phyloP scores from a whole-genome alignment of 2,797 vertebrate species.

The Macroramphosus scolopax region DNA sequence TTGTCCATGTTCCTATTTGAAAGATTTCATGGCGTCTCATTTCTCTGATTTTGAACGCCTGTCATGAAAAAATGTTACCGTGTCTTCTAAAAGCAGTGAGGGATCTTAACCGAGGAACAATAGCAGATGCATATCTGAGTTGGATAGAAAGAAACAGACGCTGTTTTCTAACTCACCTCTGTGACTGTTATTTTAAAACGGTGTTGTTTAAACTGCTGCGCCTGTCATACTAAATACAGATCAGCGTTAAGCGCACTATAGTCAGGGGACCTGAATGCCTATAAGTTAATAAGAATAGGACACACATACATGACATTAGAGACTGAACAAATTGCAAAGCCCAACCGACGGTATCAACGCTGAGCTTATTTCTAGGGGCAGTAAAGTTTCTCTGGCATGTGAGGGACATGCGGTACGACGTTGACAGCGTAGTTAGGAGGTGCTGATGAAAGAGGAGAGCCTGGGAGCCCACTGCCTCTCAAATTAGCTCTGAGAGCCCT shows the following conservation, averaged over 20 bases:
- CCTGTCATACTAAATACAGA: constrained; percentile 26
- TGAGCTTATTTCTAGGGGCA: constrained; percentile 61
- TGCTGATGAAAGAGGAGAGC: constrained; percentile 80
- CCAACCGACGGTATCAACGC: constrained; percentile 9
- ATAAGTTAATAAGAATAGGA: constrained; percentile 9
- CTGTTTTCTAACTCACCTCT: constrained; percentile 1
- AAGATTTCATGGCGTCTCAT: too few relatives aligned
- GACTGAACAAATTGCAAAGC: constrained; percentile 18
- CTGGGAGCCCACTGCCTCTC: constrained; percentile 65
- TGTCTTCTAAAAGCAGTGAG: constrained; percentile 15
- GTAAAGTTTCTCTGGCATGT: constrained; percentile 56
- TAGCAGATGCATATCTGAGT: constrained; percentile 5
- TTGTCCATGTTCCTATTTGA: too few relatives aligned
- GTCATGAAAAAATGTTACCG: constrained; percentile 34
- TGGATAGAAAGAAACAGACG: not conserved
- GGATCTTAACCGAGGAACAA: too few relatives aligned
- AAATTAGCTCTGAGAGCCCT: constrained; percentile 72
- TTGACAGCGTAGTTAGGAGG: constrained; percentile 81
- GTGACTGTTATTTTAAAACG: constrained; percentile 20
- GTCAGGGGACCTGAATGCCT: not conserved
- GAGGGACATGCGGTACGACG: constrained; percentile 40
- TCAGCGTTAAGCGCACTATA: constrained; percentile 5
- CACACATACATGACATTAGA: constrained; percentile 5
- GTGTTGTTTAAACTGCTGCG: constrained; percentile 25
- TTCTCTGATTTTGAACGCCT: constrained; percentile 45